phyloP scores from a whole-genome alignment of 1,140 invertebrate species.

The Penaeus vannamei region DNA sequence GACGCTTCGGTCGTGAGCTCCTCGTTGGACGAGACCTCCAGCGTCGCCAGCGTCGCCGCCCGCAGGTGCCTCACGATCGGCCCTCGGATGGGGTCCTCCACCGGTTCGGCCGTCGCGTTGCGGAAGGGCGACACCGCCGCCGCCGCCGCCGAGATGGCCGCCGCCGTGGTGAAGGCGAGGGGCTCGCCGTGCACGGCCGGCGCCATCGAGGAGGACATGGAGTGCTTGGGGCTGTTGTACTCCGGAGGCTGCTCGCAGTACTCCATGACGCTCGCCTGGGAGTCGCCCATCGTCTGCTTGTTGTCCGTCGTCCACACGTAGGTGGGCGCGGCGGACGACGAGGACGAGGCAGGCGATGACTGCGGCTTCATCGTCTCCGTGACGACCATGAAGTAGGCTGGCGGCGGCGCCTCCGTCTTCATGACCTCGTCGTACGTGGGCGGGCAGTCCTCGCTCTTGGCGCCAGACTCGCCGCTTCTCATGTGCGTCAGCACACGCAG shows the following conservation, averaged over 20 bases:
- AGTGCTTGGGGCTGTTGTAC: constrained; percentile 48
- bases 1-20: background rate
- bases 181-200: constrained; percentile 12
- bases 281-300: background rate
- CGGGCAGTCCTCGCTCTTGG: constrained; percentile 41
- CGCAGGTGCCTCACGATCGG: constrained; percentile 53
- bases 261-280: background rate
- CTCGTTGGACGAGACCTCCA: constrained; percentile 40
- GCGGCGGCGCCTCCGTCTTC: constrained; percentile 52
- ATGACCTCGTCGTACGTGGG: constrained; percentile 59
- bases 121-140: background rate
- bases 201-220: constrained; percentile 37
- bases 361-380: constrained; percentile 35
- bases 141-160: background rate
- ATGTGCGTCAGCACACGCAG: constrained; percentile 49
- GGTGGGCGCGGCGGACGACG: background rate
- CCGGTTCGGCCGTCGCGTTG: constrained; percentile 18
- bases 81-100: constrained; percentile 54
- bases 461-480: constrained; percentile 11
- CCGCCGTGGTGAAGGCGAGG: constrained; percentile 39
- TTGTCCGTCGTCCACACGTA: constrained; percentile 1
- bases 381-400: constrained; percentile 55
- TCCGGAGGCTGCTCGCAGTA: constrained; percentile 34
- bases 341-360: background rate
- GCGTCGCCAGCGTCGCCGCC: constrained; percentile 50